phyloP scores from a whole-genome alignment of 2,797 vertebrate genomes.

The Anniella stebbinsi region DNA sequence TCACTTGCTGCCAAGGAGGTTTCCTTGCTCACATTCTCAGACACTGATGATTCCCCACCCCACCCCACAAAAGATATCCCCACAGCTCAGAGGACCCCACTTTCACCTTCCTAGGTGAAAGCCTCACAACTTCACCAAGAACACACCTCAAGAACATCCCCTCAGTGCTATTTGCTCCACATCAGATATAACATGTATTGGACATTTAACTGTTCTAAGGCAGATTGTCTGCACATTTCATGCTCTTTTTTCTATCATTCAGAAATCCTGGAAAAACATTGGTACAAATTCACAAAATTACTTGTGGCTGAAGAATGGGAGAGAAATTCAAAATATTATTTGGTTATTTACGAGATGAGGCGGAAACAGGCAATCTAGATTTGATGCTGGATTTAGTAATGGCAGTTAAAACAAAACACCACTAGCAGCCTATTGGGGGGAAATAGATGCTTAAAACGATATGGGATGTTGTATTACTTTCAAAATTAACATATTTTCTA shows the following conservation, averaged over 20 bases:
- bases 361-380: neutral
- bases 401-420: neutral
- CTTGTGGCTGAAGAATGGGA: too few species aligned
- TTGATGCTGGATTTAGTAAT: neutral
- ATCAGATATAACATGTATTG: neutral
- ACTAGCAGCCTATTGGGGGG: neutral
- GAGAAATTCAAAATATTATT: neutral
- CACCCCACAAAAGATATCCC: too few species aligned
- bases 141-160: neutral
- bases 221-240: neutral
- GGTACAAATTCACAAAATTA: neutral
- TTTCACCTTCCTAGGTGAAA: neutral
- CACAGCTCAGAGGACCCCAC: too few species aligned
- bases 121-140: neutral
- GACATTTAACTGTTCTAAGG: neutral
- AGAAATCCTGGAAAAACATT: neutral
- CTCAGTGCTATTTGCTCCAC: neutral
- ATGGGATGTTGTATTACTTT: neutral
- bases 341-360: neutral
- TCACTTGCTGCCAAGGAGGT: too few species aligned
- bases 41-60: neutral
- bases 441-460: neutral
- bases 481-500: neutral
- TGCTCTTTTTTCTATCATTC: neutral
- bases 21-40: neutral